These are phyloP conservation scores for Cynoglossus semilaevis DNA, from an alignment of 2,113 vertebrate species.

Conservation along the genomic window DNA sequence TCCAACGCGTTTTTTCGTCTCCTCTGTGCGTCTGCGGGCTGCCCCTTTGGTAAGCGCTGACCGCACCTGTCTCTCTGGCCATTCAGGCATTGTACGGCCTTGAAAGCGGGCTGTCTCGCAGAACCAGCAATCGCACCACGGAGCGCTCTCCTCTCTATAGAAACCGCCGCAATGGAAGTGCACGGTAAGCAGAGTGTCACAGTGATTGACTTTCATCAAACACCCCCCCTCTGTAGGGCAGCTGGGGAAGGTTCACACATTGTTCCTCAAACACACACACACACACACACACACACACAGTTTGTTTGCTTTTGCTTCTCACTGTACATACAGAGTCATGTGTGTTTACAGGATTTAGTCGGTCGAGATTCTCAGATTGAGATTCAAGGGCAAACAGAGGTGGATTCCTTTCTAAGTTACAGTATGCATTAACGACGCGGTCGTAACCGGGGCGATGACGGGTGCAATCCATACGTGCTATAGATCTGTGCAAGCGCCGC, in stretches of 20 bases:
- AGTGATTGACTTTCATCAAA: conserved; percentile 69
- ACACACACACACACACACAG: conserved; percentile 3
- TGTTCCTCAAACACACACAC: conserved; percentile 20
- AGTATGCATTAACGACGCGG: conserved; percentile 19
- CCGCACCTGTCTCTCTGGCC: conserved; percentile 25
- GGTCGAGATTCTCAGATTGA: conserved; percentile 7
- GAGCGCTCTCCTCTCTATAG: conserved; percentile 43
- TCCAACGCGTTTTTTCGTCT: neutral
- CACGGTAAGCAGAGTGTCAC: conserved; percentile 61
- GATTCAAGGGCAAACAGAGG: conserved; percentile 12
- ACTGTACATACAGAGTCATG: conserved; percentile 10
- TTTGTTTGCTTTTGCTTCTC: conserved; percentile 46
- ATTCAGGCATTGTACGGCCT: conserved; percentile 27
- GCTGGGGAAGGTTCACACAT: conserved; percentile 59
- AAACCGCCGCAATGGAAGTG: conserved; percentile 23
- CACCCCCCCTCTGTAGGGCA: conserved; percentile 39
- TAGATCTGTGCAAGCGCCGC: conserved; percentile 45
- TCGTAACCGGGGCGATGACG: conserved; percentile 21
- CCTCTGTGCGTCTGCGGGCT: conserved; percentile 17
- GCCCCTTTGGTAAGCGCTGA: conserved; percentile 9
- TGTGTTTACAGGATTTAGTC: conserved; percentile 55
- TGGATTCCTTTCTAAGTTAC: neutral
- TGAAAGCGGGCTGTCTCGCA: conserved; percentile 35
- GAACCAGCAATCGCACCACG: conserved; percentile 33
- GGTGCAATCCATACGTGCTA: conserved; percentile 33